These are phyloP conservation scores for Brachypalpus laphriformis DNA, from an alignment of 2,888 invertebrate species.

Conservation along the genomic window DNA sequence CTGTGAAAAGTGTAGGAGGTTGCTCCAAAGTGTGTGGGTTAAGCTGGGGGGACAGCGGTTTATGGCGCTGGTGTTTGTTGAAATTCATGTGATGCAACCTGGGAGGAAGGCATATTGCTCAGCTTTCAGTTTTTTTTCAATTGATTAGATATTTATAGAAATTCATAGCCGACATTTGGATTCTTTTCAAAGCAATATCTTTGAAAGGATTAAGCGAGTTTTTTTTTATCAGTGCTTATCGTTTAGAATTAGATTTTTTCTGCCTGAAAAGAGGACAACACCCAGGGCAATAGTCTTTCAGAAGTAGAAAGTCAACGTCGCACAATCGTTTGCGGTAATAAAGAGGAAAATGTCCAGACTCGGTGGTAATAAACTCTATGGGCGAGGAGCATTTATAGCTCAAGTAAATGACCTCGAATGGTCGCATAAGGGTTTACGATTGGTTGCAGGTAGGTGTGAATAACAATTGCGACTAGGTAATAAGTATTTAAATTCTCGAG, in stretches of 20 bases:
- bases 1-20: slow-evolving; percentile 39
- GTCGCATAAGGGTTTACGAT: not conserved
- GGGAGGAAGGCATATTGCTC: slow-evolving; percentile 20
- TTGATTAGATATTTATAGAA: slow-evolving; percentile 52
- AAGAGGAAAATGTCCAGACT: not conserved
- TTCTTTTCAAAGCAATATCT: not conserved
- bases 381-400: not conserved
- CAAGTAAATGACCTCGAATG: not conserved
- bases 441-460: not conserved
- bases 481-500: no score
- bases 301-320: not conserved
- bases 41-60: slow-evolving; percentile 23
- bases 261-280: not conserved
- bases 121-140: slow-evolving; percentile 17
- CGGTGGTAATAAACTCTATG: not conserved
- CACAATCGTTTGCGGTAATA: not conserved
- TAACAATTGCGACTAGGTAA: no score
- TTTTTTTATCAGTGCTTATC: not conserved
- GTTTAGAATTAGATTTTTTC: not conserved
- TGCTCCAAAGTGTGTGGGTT: slow-evolving; percentile 36
- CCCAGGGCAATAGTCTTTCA: not conserved
- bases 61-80: slow-evolving; percentile 21
- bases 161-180: slow-evolving; percentile 35
- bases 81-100: slow-evolving; percentile 41
- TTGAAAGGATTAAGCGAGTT: slow-evolving; percentile 4